Evolutionary conservation across 2,113 vertebrate genomes (phyloP), one percentile per base, ranked within the genome.

Genomic region (Anguilla japonica): DNA sequence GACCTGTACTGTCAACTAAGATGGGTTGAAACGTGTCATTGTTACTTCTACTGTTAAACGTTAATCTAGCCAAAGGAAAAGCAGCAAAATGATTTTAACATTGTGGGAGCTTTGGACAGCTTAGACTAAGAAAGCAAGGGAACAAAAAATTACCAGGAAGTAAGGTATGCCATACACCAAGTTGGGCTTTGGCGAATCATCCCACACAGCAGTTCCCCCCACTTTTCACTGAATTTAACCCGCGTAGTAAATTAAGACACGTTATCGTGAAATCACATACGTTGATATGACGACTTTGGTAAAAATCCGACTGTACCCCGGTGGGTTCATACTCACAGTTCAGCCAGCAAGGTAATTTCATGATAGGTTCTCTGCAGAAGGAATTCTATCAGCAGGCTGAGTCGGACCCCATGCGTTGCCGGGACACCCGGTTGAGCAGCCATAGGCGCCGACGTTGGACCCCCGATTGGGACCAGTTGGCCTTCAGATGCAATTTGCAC

Each of bases 351-450:
- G 88, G 97, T 97, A 83, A 99, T 98, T 93, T 99, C 98, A 88
- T 98, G 98, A 94, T 99, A 99, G 91, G 98, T 98, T 92, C 98
- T 96, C 94, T 99, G 98, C 53, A 99, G 95, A 3, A 99, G 95
- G 90, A 98, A 99, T 81, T 99, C 98, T 91, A 99, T 98, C 43
- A 99, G 96, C 43, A 98, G 95, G 93, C 98, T 99, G 83, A 99
- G 96, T 78, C 98, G 96, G 90, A 98, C 98, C 29, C 98, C 98
- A 29, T 97, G 97, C 79, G 97, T 97, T 87, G 97, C 96, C 46
- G 97, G 94, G 15, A 93, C 88, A 88, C 95, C 97, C 11, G 94
- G 94, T 11, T 93, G 94, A 57, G 93, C 95, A 2, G 95, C 94
- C 88, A 95, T 94, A 9, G 93, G 95, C 43, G 95, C 94, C 67